A percentile compares a stretch with the other conserved stretches of the same genome.
Conservation (phyloP, 1,140 invertebrate species). For the Dryas iulia region DNA sequence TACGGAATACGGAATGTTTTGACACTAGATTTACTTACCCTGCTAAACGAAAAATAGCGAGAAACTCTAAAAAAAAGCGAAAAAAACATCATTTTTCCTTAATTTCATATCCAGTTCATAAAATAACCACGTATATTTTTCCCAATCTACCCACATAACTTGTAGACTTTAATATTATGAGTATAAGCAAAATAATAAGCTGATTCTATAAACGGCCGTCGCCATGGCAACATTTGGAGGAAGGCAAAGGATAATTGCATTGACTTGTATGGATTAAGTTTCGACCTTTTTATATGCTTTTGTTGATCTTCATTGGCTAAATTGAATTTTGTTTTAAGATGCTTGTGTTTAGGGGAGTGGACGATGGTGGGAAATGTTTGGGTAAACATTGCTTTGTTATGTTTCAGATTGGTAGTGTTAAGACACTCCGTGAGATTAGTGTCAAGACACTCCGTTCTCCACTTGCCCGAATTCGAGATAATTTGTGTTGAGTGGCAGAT, state of each 20-base stretch:
- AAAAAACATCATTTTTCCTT: too few species aligned
- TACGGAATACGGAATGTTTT: too few species aligned
- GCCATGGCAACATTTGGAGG: conserved; percentile 15
- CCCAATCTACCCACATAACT: neutral
- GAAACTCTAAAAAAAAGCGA: too few species aligned
- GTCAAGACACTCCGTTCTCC: too few species aligned
- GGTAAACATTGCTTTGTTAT: neutral
- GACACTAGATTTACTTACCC: too few species aligned
- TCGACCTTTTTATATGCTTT: conserved; percentile 9
- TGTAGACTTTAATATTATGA: conserved; percentile 19
- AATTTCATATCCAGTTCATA: too few species aligned
- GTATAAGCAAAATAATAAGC: conserved; percentile 25
- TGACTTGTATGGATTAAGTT: conserved; percentile 24
- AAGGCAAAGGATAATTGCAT: conserved; percentile 25
- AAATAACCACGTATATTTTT: neutral
- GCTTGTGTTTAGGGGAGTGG: neutral
- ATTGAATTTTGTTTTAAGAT: conserved; percentile 14
- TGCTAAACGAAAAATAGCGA: too few species aligned
- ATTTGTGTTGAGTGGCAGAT: too few species aligned
- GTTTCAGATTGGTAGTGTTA: too few species aligned
- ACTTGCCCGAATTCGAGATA: too few species aligned
- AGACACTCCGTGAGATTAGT: too few species aligned
- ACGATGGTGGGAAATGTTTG: neutral
- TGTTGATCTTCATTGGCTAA: conserved; percentile 18
- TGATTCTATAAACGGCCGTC: conserved; percentile 21